Evolutionary conservation across 2,113 vertebrate species (phyloP).

Genomic region (Addax nasomaculatus): DNA sequence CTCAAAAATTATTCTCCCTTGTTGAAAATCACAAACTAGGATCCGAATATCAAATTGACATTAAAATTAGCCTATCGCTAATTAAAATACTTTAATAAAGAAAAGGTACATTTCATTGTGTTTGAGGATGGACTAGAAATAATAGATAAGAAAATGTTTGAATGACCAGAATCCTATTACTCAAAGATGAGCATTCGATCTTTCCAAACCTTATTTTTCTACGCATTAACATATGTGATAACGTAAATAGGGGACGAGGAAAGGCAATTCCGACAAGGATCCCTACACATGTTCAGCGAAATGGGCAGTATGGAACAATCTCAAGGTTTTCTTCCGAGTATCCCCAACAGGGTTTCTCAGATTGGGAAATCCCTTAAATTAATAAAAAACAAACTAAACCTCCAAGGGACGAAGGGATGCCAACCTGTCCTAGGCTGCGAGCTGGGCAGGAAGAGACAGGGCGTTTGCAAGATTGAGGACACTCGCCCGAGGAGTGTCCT

Average conservation of each 20-base stretch:
- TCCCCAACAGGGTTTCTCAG: not conserved
- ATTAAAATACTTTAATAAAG: not conserved
- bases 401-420: not conserved
- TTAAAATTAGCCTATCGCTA: not conserved
- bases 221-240: not conserved
- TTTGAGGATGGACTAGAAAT: not conserved
- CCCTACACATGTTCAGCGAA: not conserved
- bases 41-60: not conserved
- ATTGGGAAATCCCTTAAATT: not conserved
- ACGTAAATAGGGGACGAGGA: not conserved
- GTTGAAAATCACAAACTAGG: conserved; percentile 5
- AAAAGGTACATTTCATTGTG: not conserved
- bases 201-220: not conserved
- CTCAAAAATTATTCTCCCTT: conserved; percentile 12
- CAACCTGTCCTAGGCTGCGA: not conserved
- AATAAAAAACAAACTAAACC: not conserved
- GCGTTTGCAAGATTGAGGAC: not conserved
- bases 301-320: not conserved
- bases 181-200: not conserved
- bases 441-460: not conserved
- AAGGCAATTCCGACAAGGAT: not conserved
- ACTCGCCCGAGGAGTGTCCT: not conserved
- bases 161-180: not conserved
- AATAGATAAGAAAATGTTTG: not conserved
- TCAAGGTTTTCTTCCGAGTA: not conserved